Evolutionary conservation across 1,140 invertebrate genomes (phyloP), one percentile per base, ranked within the genome.

Genomic region (Cheumatopsyche charites): DNA sequence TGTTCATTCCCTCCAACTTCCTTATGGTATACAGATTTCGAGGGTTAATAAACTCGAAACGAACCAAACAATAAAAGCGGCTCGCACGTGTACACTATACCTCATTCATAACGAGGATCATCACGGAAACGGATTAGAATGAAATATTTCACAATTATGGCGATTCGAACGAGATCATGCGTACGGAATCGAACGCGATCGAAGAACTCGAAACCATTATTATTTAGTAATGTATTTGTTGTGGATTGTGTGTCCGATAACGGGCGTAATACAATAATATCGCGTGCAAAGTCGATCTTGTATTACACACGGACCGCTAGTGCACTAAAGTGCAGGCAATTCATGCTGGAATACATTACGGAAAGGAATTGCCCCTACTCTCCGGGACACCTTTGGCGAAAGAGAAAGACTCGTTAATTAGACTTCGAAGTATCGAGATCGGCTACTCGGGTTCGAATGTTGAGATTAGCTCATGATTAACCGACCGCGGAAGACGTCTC

Each of bases 291-390:
- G 61, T 15, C n/a, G 17, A 43, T 70, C 52, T 70, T 62, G 23
- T 23, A 70, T 23, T 25, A 21, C 21, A 41, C 21, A 49, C 42
- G 45, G 25, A n/a, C 47, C 42, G 11, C 15, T 17, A 47, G 15
- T 55, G 67, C 41, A 45, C 47, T 61, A 70, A 70, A 70, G 58
- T 58, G 62, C 61, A 71, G 70, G 61, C 70, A 66, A 71, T 71
- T 71, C 65, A 71, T 71, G 70, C 65, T 65, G 62, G 70, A 71
- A 71, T 71, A 71, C 62, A 71, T 71, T 71, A 71, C 62, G 61
- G 42, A 52, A 52, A 67, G 70, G 42, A 49, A 71, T 65, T 65
- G 70, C 41, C 17, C 62, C 36, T 71, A n/a, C 62, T 63, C 62
- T 63, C 26, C n/a, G 52, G 61, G 70, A 36, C 62, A 62, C 19